Evolutionary conservation across 2,113 vertebrate genomes (phyloP), one percentile per base, ranked within the genome.

Genomic region (Hiodon tergisus): DNA sequence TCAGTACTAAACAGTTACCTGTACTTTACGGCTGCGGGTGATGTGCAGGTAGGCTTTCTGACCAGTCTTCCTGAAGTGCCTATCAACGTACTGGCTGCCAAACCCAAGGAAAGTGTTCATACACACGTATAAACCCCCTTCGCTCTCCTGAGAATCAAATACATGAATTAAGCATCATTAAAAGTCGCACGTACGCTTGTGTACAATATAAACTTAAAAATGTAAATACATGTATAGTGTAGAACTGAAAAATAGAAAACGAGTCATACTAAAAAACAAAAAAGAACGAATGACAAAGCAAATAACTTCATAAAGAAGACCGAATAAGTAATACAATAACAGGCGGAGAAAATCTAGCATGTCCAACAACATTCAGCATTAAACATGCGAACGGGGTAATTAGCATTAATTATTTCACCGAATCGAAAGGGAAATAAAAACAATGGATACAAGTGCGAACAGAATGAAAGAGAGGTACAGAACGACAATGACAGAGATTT

Each of bases 51-150:
- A 99, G 75, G 95, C 96, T 48, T 93, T 90, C 85, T 99, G 97
- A 46, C 97, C 96, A 0, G 93, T 92, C 70, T 95, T 93, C 78
- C 89, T 90, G 82, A 93, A 93, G 82, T 98, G 93, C 74, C 91
- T 93, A 69, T 95, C 95, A 84, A 99, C 96, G 86, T 94, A 96
- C 51, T 95, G 93, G 76, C 95, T 93, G 57, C 97, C 95, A 74
- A 96, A 99, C 65, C 97, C 97, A 81, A 99, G 88, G 87, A 99
- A 98, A 51, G 92, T 96, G 87, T 97, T 98, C 96, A 99, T 98
- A 83, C 97, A 99, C 84, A 99, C 93, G 79, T 94, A 99, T 74
- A 99, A 88, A 53, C 97, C 97, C 0, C 96, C 95, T 71, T 98
- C 96, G 5, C 93, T 96, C 82, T 98, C 97, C 97, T 98, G 82